Evolutionary conservation across 2,888 invertebrate genomes (phyloP), one percentile per base, ranked within the genome.

Genomic region (Orchesella flavescens): DNA sequence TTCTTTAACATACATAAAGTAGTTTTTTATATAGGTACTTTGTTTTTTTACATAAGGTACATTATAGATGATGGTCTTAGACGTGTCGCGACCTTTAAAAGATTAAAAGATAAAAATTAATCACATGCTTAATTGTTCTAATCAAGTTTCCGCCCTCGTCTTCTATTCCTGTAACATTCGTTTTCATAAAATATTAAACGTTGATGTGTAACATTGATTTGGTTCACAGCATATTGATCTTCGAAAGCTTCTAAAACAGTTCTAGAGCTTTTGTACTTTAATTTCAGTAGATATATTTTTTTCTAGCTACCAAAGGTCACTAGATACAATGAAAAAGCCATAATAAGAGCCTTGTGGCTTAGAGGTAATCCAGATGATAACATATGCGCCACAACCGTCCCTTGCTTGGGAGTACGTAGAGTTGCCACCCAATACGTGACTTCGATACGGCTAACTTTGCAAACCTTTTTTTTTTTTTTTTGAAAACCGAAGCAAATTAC

Each of bases 261-360:
- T n/a, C 13, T 19, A 21, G 57, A 57, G 17, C 9, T 65, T n/a
- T 53, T 75, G 65, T 59, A 34, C 65, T 75, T 49, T 21, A 63
- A 17, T 17, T n/a, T 44, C n/a, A 57, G n/a, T 17, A 21, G 19
- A 23, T 55, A 44, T 24, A 73, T 7, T 21, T 24, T 66, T 65
- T 66, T 55, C 57, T 78, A 72, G 72, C 72, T 72, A 0, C 71
- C 74, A 46, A 83, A 83, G 74, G 83, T 83, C 68, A 84, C 69
- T 65, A 84, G 65, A 72, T 84, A 84, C 59, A 84, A 72, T 46
- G 84, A 84, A 66, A 84, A 84, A 7, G 79, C 75, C 84, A 84
- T 84, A 55, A 84, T 69, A 63, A 84, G 79, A 12, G 79, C 84
- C 66, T 84, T 84, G 65, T 65, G 79, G 17, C 44, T 84, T 49